Evolutionary conservation across 2,888 invertebrate genomes (phyloP).

Genomic region (Drosophila neonasuta): DNA sequence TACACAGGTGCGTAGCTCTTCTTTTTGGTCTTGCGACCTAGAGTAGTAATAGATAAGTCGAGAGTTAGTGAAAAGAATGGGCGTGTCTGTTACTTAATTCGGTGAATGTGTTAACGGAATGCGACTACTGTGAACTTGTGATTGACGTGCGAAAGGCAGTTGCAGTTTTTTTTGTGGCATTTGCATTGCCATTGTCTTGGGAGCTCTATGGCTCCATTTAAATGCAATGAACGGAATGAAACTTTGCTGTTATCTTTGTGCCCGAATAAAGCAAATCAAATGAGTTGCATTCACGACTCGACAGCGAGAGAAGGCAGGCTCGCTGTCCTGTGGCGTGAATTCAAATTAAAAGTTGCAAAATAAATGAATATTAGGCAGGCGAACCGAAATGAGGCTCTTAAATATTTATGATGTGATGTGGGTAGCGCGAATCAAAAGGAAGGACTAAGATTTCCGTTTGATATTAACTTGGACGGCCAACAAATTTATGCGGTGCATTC

Average conservation of each 20-base stretch:
- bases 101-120: conserved; percentile 32
- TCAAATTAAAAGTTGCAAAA: conserved; percentile 77
- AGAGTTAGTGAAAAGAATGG: conserved; percentile 38
- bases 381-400: conserved; percentile 71
- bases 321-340: conserved; percentile 41
- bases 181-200: conserved; percentile 57
- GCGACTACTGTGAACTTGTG: conserved; percentile 55
- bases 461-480: conserved; percentile 69
- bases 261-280: conserved; percentile 61
- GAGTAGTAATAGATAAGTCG: conserved; percentile 11
- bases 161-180: conserved; percentile 47
- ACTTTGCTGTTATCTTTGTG: conserved; percentile 62
- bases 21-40: conserved; percentile 75
- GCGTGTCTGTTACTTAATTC: conserved; percentile 40
- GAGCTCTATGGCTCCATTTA: conserved; percentile 61
- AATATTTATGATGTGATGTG: conserved; percentile 78
- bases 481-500: conserved; percentile 67
- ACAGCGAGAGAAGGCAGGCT: conserved; percentile 1
- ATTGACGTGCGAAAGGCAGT: conserved; percentile 55
- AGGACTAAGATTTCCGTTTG: conserved; percentile 66
- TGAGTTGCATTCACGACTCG: conserved; percentile 47
- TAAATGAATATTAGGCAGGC: conserved; percentile 69
- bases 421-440: conserved; percentile 40
- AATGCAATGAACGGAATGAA: conserved; percentile 74
- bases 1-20: conserved; percentile 72